Conservation (phyloP, 2,113 vertebrate genomes). For the Calyptommatus sinebrachiatus region DNA sequence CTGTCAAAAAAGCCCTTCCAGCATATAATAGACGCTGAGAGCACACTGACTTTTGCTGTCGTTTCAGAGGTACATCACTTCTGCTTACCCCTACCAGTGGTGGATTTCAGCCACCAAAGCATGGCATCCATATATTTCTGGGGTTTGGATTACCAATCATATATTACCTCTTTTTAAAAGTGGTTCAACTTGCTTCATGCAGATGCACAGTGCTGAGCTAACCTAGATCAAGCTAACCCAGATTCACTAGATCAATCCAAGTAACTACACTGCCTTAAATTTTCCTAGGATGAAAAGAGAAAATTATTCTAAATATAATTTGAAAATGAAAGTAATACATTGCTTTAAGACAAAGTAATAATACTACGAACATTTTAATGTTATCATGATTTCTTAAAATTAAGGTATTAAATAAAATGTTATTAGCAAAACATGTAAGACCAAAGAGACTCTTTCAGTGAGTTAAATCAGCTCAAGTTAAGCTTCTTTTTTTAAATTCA, state of each 20-base stretch:
- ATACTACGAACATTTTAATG: constrained; percentile 3
- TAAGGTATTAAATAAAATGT: constrained; percentile 19
- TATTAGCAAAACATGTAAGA: not conserved
- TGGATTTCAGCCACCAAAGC: too few species aligned
- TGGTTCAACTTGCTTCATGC: too few species aligned
- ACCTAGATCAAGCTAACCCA: too few species aligned
- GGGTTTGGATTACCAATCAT: too few species aligned
- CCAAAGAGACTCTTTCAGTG: constrained; percentile 19
- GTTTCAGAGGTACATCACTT: too few species aligned
- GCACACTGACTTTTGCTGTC: too few species aligned
- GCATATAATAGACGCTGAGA: too few species aligned
- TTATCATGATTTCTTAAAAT: constrained; percentile 26
- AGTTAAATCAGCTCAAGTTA: not conserved
- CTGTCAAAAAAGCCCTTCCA: too few species aligned
- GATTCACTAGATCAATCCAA: not conserved
- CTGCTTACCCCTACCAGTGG: too few species aligned
- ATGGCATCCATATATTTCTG: too few species aligned
- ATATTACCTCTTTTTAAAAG: too few species aligned
- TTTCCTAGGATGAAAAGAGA: not conserved
- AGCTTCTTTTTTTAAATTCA: not conserved
- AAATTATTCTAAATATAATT: constrained; percentile 8
- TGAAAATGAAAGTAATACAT: constrained; percentile 17
- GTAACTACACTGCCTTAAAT: constrained; percentile 13
- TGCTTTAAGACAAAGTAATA: not conserved
- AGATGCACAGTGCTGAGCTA: too few species aligned